These are phyloP conservation scores for Dicranocentrus wangi DNA, from an alignment of 2,888 invertebrate genomes.

Conservation along the genomic window DNA sequence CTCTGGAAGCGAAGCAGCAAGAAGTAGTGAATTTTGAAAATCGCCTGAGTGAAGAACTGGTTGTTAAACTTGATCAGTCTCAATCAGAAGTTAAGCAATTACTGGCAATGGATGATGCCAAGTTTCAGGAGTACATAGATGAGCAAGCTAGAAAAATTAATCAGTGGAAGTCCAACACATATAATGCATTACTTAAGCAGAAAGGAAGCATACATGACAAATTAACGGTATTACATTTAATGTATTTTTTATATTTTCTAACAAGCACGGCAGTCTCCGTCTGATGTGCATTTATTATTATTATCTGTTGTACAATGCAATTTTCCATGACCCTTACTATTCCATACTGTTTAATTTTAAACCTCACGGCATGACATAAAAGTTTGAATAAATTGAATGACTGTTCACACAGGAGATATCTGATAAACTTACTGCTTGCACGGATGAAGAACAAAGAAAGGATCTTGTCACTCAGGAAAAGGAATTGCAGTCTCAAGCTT, in stretches of 20 bases:
- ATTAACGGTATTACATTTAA: conserved; percentile 61
- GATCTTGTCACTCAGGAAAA: conserved; percentile 60
- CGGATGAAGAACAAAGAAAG: conserved; percentile 54
- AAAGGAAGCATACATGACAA: conserved; percentile 61
- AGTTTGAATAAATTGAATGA: background rate
- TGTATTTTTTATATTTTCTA: too few relatives aligned
- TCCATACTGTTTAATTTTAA: too few relatives aligned
- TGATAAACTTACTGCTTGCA: conserved; percentile 53
- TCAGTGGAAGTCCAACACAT: conserved; percentile 67
- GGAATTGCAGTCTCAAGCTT: conserved; percentile 59
- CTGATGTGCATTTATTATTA: too few relatives aligned
- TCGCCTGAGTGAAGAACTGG: conserved; percentile 60
- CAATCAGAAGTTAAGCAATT: conserved; percentile 66
- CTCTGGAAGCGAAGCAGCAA: conserved; percentile 67
- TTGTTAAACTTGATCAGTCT: conserved; percentile 65
- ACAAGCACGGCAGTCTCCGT: too few relatives aligned
- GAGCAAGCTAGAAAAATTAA: conserved; percentile 67
- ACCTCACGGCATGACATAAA: too few relatives aligned
- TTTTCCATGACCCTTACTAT: too few relatives aligned
- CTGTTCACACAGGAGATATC: conserved; percentile 65
- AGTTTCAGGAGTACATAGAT: conserved; percentile 67
- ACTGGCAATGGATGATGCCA: conserved; percentile 65
- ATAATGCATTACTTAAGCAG: conserved; percentile 59
- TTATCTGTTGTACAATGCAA: too few relatives aligned
- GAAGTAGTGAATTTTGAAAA: conserved; percentile 56